Evolutionary conservation across 2,797 vertebrate species (phyloP), one percentile per base, ranked within the genome.

Genomic region (Phoeniculus purpureus): DNA sequence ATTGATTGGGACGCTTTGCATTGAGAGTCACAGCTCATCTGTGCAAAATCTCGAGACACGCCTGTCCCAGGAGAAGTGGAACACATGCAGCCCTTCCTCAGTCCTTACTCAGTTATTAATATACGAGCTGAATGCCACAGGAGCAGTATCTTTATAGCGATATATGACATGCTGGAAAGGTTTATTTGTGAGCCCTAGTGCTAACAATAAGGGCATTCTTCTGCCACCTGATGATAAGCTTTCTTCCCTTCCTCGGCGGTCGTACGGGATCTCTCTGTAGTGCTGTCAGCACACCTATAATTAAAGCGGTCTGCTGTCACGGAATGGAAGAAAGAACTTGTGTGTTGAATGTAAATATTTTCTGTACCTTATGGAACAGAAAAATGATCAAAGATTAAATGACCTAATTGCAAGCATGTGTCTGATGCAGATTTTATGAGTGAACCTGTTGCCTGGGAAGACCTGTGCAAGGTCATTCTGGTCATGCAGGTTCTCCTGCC

Each of bases 261-360:
- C 92, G 68, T 92, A 92, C 85, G 92, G 86, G 90, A 94, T 82
- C 77, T 90, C 94, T 91, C 93, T 90, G 78, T 85, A 95, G 47
- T 94, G 81, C 81, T 92, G 93, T 95, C 90, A 96, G 90, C 85
- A 75, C 85, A 75, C 78, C 52, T 73, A 91, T 93, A 92, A 95
- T 88, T 95, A 82, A 93, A 93, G 75, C 17, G 14, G 81, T 81
- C 77, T 83, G 64, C 81, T 95, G 85, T 77, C 81, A 90, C 76
- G 76, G 73, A 88, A 65, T 52, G 66, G 73, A 92, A 94, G 76
- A 90, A 89, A 96, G 92, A 90, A 80, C 82, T 78, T 95, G 85
- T 1, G 2, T 45, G 6, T 55, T 86, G 89, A 88, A 92, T 91
- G 82, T 85, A 92, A 81, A 94, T 94, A 85, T 87, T 90, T 94